Percentiles rank a stretch among this genome's conserved stretches.
phyloP scores from a whole-genome alignment of 2,113 vertebrate species.

The Labrus mixtus region DNA sequence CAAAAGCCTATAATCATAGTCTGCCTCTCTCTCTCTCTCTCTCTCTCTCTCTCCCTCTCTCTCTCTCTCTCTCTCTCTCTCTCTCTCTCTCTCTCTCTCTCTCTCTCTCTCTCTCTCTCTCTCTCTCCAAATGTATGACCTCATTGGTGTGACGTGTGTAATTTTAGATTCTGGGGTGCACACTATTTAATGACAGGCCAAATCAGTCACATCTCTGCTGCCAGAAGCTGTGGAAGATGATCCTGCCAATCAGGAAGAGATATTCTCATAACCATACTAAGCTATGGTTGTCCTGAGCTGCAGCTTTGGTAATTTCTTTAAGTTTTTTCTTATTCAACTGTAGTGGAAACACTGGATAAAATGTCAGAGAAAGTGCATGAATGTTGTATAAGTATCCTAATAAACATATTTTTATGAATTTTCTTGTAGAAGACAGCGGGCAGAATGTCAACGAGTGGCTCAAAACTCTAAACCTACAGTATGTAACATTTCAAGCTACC shows the following conservation, averaged over 20 bases:
- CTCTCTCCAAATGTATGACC: conserved; percentile 69
- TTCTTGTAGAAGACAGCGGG: background rate
- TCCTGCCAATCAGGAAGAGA: conserved; percentile 37
- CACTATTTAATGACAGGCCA: conserved; percentile 75
- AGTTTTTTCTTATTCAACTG: background rate
- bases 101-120: conserved; percentile 18
- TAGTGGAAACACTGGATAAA: background rate
- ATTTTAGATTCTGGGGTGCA: conserved; percentile 76
- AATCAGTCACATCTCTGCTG: conserved; percentile 56
- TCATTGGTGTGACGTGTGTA: conserved; percentile 70
- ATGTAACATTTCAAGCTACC: background rate
- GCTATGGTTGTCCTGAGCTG: conserved; percentile 20
- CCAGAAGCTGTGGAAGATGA: conserved; percentile 64
- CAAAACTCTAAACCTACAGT: background rate
- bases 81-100: conserved; percentile 39
- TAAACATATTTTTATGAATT: no score
- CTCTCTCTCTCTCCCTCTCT: conserved; percentile 12
- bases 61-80: conserved; percentile 18
- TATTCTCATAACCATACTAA: conserved; percentile 48
- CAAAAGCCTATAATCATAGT: conserved; percentile 81
- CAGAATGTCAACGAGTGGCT: background rate
- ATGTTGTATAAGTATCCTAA: no score
- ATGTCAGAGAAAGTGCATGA: background rate
- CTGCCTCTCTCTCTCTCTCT: conserved; percentile 38
- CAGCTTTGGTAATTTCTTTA: conserved; percentile 4